Conservation (phyloP, 2,888 invertebrate species). For the Cantharis nigra region DNA sequence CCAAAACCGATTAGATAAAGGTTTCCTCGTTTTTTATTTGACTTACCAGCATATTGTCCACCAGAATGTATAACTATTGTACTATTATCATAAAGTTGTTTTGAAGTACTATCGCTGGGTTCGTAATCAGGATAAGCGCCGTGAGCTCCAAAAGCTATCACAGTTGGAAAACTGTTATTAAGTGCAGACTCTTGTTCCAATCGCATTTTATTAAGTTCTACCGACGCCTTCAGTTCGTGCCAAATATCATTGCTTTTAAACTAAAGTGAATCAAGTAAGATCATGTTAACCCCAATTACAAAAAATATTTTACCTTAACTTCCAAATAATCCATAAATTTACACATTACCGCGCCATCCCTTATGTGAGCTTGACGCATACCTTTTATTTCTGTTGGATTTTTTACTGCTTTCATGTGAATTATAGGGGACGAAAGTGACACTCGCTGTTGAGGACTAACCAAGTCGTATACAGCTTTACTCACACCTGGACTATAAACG, state of each 20-base stretch:
- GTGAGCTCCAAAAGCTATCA: constrained; percentile 85
- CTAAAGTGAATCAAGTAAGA: constrained; percentile 36
- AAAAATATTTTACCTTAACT: constrained; percentile 58
- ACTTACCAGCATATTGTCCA: constrained; percentile 83
- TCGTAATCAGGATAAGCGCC: constrained; percentile 88
- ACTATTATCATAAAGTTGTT: constrained; percentile 71
- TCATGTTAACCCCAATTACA: not conserved
- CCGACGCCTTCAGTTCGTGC: constrained; percentile 74
- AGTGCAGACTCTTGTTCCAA: constrained; percentile 71
- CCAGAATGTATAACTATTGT: constrained; percentile 93
- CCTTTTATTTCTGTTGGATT: constrained; percentile 78
- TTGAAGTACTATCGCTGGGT: constrained; percentile 69
- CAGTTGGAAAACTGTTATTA: constrained; percentile 83
- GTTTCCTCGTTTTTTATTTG: not conserved
- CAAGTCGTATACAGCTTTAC: constrained; percentile 68
- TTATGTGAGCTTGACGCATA: constrained; percentile 82
- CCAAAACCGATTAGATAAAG: constrained; percentile 19
- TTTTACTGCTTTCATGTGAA: constrained; percentile 85
- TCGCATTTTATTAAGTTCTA: constrained; percentile 73
- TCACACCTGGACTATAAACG: constrained; percentile 73
- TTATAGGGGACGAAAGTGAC: constrained; percentile 77
- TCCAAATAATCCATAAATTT: constrained; percentile 80
- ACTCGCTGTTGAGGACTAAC: constrained; percentile 64
- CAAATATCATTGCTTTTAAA: constrained; percentile 42
- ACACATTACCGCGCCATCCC: constrained; percentile 89